Percentiles rank a stretch among this genome's conserved stretches.
Conservation (phyloP, 2,888 invertebrate genomes). For the Nebria salina region DNA sequence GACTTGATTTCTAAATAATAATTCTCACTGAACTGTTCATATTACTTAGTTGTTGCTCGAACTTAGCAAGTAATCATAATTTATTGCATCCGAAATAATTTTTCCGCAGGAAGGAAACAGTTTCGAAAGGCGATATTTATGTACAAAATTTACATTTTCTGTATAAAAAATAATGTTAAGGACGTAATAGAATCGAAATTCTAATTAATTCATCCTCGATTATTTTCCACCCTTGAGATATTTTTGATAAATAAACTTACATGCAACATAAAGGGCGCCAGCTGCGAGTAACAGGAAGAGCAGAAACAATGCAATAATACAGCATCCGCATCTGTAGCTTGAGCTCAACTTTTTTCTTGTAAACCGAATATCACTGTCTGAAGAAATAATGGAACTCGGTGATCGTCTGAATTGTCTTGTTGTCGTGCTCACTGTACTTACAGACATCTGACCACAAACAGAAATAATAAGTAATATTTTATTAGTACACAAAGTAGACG, state of each 20-base stretch:
- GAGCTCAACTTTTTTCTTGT: constrained; percentile 85
- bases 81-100: not conserved
- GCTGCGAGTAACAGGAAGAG: constrained; percentile 79
- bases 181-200: not conserved
- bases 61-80: too few relatives aligned
- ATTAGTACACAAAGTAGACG: too few relatives aligned
- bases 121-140: not conserved
- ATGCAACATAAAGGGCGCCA: constrained; percentile 72
- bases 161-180: not conserved
- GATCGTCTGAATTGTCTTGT: constrained; percentile 66
- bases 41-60: too few relatives aligned
- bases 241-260: constrained; percentile 64
- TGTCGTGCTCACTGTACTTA: constrained; percentile 60
- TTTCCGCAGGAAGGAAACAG: not conserved
- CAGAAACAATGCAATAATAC: constrained; percentile 84
- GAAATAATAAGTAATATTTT: not conserved
- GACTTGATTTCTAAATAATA: not conserved
- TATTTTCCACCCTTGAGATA: not conserved
- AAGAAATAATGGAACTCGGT: constrained; percentile 84
- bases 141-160: not conserved
- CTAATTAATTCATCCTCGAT: not conserved
- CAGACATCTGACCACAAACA: constrained; percentile 64
- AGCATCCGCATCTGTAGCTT: constrained; percentile 88
- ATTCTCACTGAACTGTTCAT: not conserved
- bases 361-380: constrained; percentile 90